phyloP scores from a whole-genome alignment of 2,888 invertebrate species.

The Adelphocoris suturalis region DNA sequence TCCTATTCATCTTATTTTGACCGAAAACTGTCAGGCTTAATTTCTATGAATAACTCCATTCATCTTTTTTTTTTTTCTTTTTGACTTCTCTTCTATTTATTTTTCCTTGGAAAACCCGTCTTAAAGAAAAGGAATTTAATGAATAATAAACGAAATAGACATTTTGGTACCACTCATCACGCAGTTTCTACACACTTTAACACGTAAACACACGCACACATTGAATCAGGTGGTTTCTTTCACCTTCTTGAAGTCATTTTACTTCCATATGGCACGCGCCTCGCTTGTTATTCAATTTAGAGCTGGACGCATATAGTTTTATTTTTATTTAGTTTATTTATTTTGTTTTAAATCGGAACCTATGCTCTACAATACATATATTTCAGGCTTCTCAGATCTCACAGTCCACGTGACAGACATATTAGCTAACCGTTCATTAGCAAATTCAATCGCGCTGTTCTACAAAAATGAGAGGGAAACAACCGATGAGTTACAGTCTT shows the following conservation, averaged over 20 bases:
- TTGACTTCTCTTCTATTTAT: background rate
- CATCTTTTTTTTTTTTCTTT: conserved; percentile 39
- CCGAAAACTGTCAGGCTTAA: conserved; percentile 26
- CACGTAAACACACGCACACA: conserved; percentile 41
- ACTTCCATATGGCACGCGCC: conserved; percentile 44
- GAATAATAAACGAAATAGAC: conserved; percentile 7
- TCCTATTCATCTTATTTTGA: background rate
- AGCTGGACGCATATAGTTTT: conserved; percentile 16
- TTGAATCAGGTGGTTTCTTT: conserved; percentile 33
- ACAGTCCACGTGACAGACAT: background rate
- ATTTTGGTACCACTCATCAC: conserved; percentile 50
- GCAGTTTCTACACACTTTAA: conserved; percentile 43
- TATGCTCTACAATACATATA: background rate
- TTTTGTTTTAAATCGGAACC: too few relatives aligned
- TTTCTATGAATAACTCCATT: conserved; percentile 13
- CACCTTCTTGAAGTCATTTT: conserved; percentile 47
- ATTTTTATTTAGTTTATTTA: too few relatives aligned
- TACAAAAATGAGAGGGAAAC: too few relatives aligned
- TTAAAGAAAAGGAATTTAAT: conserved; percentile 29
- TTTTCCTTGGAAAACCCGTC: background rate
- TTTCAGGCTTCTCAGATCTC: background rate
- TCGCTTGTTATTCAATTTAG: conserved; percentile 28
- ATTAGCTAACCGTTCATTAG: too few relatives aligned
- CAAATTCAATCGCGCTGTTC: too few relatives aligned
- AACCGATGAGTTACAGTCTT: too few relatives aligned